phyloP scores from a whole-genome alignment of 2,113 vertebrate genomes.

The Aphyosemion australe region DNA sequence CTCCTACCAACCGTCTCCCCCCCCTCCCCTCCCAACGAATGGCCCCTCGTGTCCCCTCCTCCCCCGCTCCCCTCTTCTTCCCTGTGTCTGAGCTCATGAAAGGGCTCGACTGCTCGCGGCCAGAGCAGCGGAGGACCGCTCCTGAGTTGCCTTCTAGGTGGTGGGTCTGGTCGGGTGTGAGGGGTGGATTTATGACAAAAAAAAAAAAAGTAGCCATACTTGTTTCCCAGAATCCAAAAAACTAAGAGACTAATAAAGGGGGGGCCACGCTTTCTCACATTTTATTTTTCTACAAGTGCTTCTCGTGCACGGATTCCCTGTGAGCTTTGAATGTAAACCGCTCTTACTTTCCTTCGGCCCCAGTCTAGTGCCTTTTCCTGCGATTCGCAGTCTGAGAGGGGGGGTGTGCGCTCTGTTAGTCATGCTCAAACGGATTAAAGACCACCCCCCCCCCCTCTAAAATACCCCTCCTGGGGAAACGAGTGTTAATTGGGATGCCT shows the following conservation, averaged over 20 bases:
- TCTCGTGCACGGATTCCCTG: constrained; percentile 77
- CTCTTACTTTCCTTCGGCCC: constrained; percentile 77
- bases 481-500: constrained; percentile 70
- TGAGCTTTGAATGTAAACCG: constrained; percentile 79
- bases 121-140: constrained; percentile 58
- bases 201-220: constrained; percentile 75
- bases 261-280: constrained; percentile 72
- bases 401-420: constrained; percentile 55
- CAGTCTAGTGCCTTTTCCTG: constrained; percentile 83
- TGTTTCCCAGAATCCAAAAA: constrained; percentile 74
- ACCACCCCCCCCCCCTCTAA: constrained; percentile 9
- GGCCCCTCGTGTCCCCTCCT: constrained; percentile 11
- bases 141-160: constrained; percentile 70
- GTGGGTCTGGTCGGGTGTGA: constrained; percentile 27
- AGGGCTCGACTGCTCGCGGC: constrained; percentile 71
- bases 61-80: constrained; percentile 16
- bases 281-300: constrained; percentile 78
- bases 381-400: constrained; percentile 59
- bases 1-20: constrained; percentile 35
- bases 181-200: constrained; percentile 1
- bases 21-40: constrained; percentile 5
- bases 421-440: constrained; percentile 55
- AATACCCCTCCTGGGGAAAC: constrained; percentile 31
- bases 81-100: constrained; percentile 64
- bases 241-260: constrained; percentile 13